Percentiles rank a stretch among this genome's conserved stretches.
phyloP scores from a whole-genome alignment of 2,888 invertebrate genomes.

The Thymelicus lineola region DNA sequence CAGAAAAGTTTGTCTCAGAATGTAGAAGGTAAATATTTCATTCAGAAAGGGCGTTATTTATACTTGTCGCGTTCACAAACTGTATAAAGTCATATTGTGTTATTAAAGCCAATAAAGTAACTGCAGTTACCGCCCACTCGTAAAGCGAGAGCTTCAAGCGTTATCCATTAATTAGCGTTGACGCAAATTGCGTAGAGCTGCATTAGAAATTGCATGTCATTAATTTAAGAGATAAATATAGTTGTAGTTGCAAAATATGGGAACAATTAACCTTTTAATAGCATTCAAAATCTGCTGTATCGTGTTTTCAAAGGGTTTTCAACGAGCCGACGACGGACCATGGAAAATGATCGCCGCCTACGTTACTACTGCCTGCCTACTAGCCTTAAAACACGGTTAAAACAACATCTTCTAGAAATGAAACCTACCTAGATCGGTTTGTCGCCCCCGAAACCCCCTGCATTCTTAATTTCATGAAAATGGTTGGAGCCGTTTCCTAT shows the following conservation, averaged over 20 bases:
- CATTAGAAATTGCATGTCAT: constrained; percentile 35
- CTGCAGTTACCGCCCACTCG: constrained; percentile 22
- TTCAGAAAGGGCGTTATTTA: constrained; percentile 5
- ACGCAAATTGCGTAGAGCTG: constrained; percentile 36
- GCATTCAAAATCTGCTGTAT: constrained; percentile 12
- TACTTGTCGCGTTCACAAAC: constrained; percentile 24
- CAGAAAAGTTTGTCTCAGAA: no score
- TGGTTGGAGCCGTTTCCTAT: no score
- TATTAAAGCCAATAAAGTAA: constrained; percentile 36
- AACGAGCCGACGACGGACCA: no score
- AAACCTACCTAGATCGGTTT: no score
- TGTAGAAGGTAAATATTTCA: no score
- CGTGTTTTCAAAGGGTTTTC: no score
- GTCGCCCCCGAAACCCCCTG: no score
- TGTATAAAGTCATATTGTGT: constrained; percentile 29
- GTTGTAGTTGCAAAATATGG: constrained; percentile 20
- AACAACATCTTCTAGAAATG: no score
- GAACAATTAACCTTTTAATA: constrained; percentile 29
- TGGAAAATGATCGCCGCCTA: no score
- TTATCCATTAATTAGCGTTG: constrained; percentile 34
- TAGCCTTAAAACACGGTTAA: no score
- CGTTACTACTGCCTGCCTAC: no score
- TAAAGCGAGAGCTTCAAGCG: constrained; percentile 29
- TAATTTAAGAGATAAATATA: constrained; percentile 31
- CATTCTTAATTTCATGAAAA: no score